Evolutionary conservation across 2,113 vertebrate species (phyloP).

Genomic region (Antigone vipio): DNA sequence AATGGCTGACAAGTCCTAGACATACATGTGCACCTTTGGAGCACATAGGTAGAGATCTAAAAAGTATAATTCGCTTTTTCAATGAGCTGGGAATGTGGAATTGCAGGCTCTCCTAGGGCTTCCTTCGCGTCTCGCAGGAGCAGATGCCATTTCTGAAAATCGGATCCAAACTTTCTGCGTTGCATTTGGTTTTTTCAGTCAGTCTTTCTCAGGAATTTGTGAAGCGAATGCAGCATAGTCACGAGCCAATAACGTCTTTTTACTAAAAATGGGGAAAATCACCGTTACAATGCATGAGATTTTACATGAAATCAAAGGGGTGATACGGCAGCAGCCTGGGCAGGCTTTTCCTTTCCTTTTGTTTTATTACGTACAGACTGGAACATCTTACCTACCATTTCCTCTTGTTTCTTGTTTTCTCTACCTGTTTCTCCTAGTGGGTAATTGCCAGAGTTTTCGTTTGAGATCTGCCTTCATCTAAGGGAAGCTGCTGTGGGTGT

Average conservation of each 20-base stretch:
- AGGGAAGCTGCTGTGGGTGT: not conserved
- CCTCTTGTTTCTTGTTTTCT: not conserved
- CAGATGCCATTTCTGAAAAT: not conserved
- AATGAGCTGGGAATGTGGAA: not conserved
- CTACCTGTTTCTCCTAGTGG: not conserved
- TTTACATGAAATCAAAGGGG: not conserved
- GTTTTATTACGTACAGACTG: not conserved
- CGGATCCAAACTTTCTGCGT: fast-evolving
- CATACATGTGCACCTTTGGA: not conserved
- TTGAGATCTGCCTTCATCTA: not conserved
- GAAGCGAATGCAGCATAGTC: not conserved
- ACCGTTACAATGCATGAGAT: not conserved
- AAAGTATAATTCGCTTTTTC: not conserved
- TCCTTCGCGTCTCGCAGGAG: not conserved
- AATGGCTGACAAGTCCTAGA: not conserved
- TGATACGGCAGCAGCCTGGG: not conserved
- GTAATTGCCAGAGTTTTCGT: not conserved
- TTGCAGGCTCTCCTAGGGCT: not conserved
- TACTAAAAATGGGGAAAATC: not conserved
- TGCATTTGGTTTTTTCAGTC: not conserved
- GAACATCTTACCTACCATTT: not conserved
- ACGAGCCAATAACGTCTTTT: not conserved
- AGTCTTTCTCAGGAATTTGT: not conserved
- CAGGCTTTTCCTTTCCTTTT: not conserved
- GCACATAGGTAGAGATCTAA: not conserved